Percentiles rank a stretch among this genome's conserved stretches.
These are phyloP conservation scores for Macrotrachela quadricornifera DNA, from an alignment of 1,140 invertebrate genomes.

Conservation along the genomic window DNA sequence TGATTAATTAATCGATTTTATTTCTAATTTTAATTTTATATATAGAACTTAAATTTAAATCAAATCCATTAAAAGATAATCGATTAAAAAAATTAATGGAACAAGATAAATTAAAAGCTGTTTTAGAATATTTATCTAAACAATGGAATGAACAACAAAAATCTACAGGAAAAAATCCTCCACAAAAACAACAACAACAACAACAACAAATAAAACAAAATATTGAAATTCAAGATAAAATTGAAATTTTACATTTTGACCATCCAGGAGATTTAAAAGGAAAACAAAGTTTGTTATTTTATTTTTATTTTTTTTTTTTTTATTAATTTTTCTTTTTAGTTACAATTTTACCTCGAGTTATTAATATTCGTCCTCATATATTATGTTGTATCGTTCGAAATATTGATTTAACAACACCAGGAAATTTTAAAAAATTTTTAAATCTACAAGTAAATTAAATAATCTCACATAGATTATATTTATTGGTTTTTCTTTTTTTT, in stretches of 20 bases:
- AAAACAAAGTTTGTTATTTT: too few species aligned
- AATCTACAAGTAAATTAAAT: conserved; percentile 41
- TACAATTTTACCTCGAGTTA: not conserved
- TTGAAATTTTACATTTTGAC: conserved; percentile 38
- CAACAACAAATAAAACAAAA: conserved; percentile 13
- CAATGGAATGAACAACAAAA: conserved; percentile 11
- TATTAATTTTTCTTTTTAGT: too few species aligned
- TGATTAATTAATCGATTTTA: too few species aligned
- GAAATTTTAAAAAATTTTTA: conserved; percentile 51
- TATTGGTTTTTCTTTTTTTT: not conserved
- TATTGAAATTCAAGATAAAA: conserved; percentile 12
- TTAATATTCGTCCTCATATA: conserved; percentile 43
- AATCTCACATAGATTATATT: not conserved
- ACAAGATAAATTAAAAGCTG: conserved; percentile 20
- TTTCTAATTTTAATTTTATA: too few species aligned
- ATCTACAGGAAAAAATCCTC: conserved; percentile 19
- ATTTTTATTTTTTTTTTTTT: too few species aligned
- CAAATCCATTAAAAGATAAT: conserved; percentile 8
- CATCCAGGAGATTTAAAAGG: conserved; percentile 12
- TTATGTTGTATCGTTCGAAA: conserved; percentile 47
- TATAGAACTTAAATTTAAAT: not conserved
- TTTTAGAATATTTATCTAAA: conserved; percentile 19
- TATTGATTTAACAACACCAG: conserved; percentile 39
- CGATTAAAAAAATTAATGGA: conserved; percentile 13
- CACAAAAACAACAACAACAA: conserved; percentile 12